Evolutionary conservation across 2,888 invertebrate species (phyloP).

Genomic region (Cosmia trapezina): DNA sequence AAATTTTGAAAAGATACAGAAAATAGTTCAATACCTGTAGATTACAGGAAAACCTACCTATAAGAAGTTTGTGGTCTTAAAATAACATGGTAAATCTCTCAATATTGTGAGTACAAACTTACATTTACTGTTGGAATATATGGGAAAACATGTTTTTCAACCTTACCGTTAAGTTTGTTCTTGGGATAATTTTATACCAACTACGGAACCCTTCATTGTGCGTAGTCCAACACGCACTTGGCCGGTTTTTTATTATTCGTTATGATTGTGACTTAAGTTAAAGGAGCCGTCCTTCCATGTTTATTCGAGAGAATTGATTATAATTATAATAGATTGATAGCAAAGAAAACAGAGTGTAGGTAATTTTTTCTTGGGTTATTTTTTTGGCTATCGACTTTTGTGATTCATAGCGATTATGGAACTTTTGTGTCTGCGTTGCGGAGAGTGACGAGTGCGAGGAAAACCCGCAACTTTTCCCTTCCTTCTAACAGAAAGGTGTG

Average conservation of each 20-base stretch:
- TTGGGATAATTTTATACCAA: no score
- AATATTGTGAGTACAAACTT: no score
- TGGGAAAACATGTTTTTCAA: no score
- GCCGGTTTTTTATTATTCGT: neutral
- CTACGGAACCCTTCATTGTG: no score
- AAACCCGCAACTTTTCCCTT: neutral
- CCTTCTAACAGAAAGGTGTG: neutral
- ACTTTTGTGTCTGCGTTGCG: neutral
- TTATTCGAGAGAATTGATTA: neutral
- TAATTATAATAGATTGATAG: neutral
- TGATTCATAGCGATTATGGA: constrained; percentile 1
- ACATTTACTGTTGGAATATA: no score
- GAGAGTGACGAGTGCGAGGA: neutral
- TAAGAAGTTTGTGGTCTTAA: no score
- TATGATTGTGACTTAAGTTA: neutral
- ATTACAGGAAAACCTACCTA: no score
- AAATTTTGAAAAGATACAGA: no score
- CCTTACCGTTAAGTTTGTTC: no score
- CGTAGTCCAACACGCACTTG: no score
- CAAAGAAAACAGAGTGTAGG: neutral
- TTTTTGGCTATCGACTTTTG: neutral
- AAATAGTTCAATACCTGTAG: no score
- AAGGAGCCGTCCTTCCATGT: neutral
- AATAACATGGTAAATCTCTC: no score
- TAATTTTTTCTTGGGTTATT: neutral